phyloP scores from a whole-genome alignment of 1,140 invertebrate species.

The Maconellicoccus hirsutus region DNA sequence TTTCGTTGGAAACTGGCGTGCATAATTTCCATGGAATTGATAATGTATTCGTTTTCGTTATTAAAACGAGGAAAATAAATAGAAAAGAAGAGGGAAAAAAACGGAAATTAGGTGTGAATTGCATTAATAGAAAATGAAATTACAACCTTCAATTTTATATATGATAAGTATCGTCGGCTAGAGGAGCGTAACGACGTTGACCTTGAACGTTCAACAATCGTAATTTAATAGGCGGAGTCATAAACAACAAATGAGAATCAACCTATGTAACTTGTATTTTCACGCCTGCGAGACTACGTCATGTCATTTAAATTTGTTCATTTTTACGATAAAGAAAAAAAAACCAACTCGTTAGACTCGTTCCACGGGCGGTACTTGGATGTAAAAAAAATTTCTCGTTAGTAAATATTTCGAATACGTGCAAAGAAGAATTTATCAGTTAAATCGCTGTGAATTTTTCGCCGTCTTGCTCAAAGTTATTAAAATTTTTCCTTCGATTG shows the following conservation, averaged over 20 bases:
- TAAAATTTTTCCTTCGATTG: too few relatives aligned
- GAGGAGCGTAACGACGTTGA: neutral
- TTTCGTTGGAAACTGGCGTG: neutral
- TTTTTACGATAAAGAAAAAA: neutral
- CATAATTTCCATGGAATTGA: neutral
- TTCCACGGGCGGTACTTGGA: neutral
- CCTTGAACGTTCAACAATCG: neutral
- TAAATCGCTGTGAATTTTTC: too few relatives aligned
- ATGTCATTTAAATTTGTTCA: neutral
- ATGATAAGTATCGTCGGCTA: neutral
- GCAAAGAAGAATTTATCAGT: too few relatives aligned
- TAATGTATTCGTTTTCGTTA: neutral
- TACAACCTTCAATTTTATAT: neutral
- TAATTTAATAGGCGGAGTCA: neutral
- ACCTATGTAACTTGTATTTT: neutral
- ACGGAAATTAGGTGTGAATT: constrained; percentile 8
- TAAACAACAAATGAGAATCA: neutral
- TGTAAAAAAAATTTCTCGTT: too few relatives aligned
- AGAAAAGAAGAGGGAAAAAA: neutral
- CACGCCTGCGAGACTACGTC: neutral
- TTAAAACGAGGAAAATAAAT: constrained; percentile 2
- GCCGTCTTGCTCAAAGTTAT: too few relatives aligned
- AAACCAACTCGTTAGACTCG: neutral
- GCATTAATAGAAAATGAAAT: constrained; percentile 9
- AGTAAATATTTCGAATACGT: too few relatives aligned